Percentiles rank a stretch among this genome's conserved stretches.
Evolutionary conservation across 2,113 vertebrate genomes (phyloP).

Genomic region (Stercorarius parasiticus): DNA sequence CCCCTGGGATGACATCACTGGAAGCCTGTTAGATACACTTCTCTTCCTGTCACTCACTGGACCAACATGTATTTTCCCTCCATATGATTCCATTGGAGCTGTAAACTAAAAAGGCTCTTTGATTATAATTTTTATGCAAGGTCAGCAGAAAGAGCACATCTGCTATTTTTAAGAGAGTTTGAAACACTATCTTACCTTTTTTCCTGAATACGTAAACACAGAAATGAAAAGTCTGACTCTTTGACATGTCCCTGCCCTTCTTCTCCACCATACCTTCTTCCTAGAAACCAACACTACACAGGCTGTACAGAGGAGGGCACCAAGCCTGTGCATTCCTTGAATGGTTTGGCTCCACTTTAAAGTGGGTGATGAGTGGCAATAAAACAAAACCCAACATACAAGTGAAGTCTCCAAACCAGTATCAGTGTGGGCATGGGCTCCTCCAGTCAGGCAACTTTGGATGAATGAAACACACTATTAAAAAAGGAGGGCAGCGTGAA

Average conservation of each 20-base stretch:
- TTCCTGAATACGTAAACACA: not conserved
- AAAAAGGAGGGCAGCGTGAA: not conserved
- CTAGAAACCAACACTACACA: not conserved
- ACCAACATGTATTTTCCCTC: conserved; percentile 8
- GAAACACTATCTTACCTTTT: not conserved
- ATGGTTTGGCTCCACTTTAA: not conserved
- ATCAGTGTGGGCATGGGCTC: not conserved
- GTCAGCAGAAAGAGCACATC: conserved; percentile 9
- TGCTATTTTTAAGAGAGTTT: conserved; percentile 15
- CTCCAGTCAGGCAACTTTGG: not conserved
- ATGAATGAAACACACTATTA: not conserved
- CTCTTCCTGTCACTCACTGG: not conserved
- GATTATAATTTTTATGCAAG: conserved; percentile 21
- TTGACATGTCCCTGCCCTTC: not conserved
- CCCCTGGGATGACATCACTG: not conserved
- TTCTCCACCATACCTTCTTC: not conserved
- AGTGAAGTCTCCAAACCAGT: not conserved
- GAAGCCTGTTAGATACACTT: not conserved
- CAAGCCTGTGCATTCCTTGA: not conserved
- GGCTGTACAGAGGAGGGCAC: not conserved
- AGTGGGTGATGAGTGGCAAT: not conserved
- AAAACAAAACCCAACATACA: not conserved
- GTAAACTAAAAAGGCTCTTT: conserved; percentile 34
- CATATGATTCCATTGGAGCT: not conserved
- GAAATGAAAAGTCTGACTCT: not conserved